Evolutionary conservation across 2,888 invertebrate genomes (phyloP).

Genomic region (Chymomyza fuscimana): DNA sequence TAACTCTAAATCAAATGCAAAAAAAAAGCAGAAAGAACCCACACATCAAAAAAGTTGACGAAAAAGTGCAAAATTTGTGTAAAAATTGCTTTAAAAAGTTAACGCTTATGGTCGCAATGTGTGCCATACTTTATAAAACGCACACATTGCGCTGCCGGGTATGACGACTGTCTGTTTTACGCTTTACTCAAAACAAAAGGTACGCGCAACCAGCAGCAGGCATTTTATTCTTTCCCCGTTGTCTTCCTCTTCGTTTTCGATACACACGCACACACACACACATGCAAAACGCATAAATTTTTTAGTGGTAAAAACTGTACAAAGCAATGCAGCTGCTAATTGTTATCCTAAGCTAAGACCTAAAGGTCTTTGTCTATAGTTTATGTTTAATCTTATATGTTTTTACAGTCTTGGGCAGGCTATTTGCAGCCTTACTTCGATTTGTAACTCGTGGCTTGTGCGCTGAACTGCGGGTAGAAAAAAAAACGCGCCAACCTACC

Average conservation of each 20-base stretch:
- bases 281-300: slow-evolving; percentile 33
- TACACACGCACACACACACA: slow-evolving; percentile 32
- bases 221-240: slow-evolving; percentile 36
- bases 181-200: slow-evolving; percentile 36
- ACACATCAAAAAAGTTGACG: slow-evolving; percentile 65
- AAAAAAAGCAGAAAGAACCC: slow-evolving; percentile 63
- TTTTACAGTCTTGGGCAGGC: slow-evolving; percentile 12
- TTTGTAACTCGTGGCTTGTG: not conserved
- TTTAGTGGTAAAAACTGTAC: slow-evolving; percentile 69
- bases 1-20: slow-evolving; percentile 2
- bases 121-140: slow-evolving; percentile 38
- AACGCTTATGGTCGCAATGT: slow-evolving; percentile 45
- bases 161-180: slow-evolving; percentile 42
- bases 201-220: slow-evolving; percentile 38
- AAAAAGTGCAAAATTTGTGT: slow-evolving; percentile 65
- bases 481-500: not conserved
- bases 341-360: not conserved
- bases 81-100: slow-evolving; percentile 37
- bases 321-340: slow-evolving; percentile 15
- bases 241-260: slow-evolving; percentile 45
- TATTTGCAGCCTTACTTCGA: slow-evolving; percentile 50
- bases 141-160: slow-evolving; percentile 47
- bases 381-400: slow-evolving; percentile 34
- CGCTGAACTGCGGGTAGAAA: not conserved
- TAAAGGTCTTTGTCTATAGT: slow-evolving; percentile 33